Evolutionary conservation across 2,888 invertebrate genomes (phyloP), one percentile per base, ranked within the genome.

Genomic region (Tubulanus polymorphus): DNA sequence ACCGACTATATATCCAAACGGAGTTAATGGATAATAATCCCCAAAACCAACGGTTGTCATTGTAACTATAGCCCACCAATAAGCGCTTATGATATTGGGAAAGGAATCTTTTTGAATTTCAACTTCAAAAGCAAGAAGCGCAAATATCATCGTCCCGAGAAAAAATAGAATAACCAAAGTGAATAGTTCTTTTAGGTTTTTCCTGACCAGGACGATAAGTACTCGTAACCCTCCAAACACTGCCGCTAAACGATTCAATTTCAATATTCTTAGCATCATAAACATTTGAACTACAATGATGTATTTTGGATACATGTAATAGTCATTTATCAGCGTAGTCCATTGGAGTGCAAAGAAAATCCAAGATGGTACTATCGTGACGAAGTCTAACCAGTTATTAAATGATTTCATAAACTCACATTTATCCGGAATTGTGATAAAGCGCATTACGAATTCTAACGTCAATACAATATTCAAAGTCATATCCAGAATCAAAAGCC

Each of bases 41-140:
- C 41, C 41, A 15, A 20, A 41, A 41, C 41, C 41, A 8, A 41
- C 41, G 41, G 41, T 41, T 18, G 41, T 41, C 41, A 41, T 41
- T 5, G 41, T 41, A 8, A 41, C 23, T 8, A 41, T 41, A 5
- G 41, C 18, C 41, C 41, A 41, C 41, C 41, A 41, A 23, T 20
- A 23, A 20, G 20, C 41, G 41, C 23, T 18, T 18, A 41, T 15
- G 6, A 41, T 41, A 41, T 23, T 41, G 6, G 41, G 41, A 23
- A 41, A 41, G 6, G 18, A 20, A 41, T 41, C 41, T 8, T 41
- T 23, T 20, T 41, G 20, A 23, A 41, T 41, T 23, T 41, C 41
- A 18, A 23, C 41, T 18, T 20, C 18, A 23, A 41, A 41, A 15
- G 23, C 23, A 18, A 41, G 18, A 3, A 23, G 18, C 6, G 41